A percentile compares a stretch with the other conserved stretches of the same genome.
Conservation (phyloP, 2,113 vertebrate species). For the Lophochroa leadbeateri region DNA sequence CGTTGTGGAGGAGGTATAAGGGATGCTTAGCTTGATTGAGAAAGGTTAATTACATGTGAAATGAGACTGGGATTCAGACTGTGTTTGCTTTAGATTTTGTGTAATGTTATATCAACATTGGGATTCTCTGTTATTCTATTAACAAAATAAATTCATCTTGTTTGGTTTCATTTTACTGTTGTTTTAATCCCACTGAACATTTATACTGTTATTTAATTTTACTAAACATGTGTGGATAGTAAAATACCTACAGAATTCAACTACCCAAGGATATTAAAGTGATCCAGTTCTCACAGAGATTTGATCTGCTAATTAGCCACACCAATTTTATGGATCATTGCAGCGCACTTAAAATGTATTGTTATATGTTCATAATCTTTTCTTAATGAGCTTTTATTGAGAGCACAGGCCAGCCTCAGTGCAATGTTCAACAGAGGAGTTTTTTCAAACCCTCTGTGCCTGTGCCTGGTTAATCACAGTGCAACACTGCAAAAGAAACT, state of each 20-base stretch:
- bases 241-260: constrained; percentile 80
- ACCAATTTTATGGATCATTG: constrained; percentile 85
- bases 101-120: constrained; percentile 82
- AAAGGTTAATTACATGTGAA: constrained; percentile 87
- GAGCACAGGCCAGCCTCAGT: constrained; percentile 64
- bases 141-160: constrained; percentile 84
- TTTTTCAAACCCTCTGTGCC: not conserved
- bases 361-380: constrained; percentile 83
- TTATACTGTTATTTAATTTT: constrained; percentile 83
- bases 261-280: constrained; percentile 78
- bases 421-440: constrained; percentile 3
- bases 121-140: constrained; percentile 83
- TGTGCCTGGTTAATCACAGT: not conserved
- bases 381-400: constrained; percentile 83
- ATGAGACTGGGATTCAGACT: constrained; percentile 80
- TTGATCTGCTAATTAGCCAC: constrained; percentile 85
- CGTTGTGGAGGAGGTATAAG: constrained; percentile 61
- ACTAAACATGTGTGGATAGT: constrained; percentile 79
- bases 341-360: constrained; percentile 80
- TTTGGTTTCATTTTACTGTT: constrained; percentile 84
- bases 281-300: constrained; percentile 78
- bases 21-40: constrained; percentile 80
- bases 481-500: not conserved
- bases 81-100: constrained; percentile 83
- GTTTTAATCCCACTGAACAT: constrained; percentile 80